phyloP scores from a whole-genome alignment of 2,113 vertebrate species.

The Ciconia maguari region DNA sequence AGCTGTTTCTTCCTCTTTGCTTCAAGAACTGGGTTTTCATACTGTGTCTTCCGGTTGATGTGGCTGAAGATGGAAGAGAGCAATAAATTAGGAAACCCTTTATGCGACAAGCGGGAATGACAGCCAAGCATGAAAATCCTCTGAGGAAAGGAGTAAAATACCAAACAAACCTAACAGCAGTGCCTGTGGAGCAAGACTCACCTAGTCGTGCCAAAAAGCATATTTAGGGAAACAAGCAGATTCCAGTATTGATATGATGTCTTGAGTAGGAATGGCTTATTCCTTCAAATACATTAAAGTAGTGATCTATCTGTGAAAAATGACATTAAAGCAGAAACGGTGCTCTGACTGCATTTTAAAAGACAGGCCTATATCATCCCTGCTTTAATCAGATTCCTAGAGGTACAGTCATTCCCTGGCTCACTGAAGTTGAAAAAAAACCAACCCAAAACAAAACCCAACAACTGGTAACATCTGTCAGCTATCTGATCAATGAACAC shows the following conservation, averaged over 20 bases:
- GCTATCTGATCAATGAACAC: background rate
- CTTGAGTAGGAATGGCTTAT: background rate
- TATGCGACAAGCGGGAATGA: background rate
- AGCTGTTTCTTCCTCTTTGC: slow-evolving; percentile 95
- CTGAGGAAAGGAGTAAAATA: background rate
- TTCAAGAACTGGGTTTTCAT: slow-evolving; percentile 96
- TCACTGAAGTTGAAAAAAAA: background rate
- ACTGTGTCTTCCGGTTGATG: slow-evolving; percentile 99
- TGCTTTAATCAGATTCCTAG: background rate
- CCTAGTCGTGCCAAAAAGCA: background rate
- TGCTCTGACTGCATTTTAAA: background rate
- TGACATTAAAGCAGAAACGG: slow-evolving; percentile 4
- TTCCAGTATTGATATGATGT: background rate
- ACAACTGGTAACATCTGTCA: background rate
- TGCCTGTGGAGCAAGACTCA: background rate
- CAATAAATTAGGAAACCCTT: slow-evolving; percentile 47
- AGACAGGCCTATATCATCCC: background rate
- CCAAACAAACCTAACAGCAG: background rate
- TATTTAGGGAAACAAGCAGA: background rate
- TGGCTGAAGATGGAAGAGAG: slow-evolving; percentile 81
- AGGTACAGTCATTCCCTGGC: background rate
- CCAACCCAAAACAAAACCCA: background rate
- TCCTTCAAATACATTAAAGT: background rate
- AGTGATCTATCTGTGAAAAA: background rate
- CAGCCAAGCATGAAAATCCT: background rate